These are phyloP conservation scores for Rissa tridactyla DNA, from an alignment of 2,113 vertebrate genomes.

Conservation along the genomic window DNA sequence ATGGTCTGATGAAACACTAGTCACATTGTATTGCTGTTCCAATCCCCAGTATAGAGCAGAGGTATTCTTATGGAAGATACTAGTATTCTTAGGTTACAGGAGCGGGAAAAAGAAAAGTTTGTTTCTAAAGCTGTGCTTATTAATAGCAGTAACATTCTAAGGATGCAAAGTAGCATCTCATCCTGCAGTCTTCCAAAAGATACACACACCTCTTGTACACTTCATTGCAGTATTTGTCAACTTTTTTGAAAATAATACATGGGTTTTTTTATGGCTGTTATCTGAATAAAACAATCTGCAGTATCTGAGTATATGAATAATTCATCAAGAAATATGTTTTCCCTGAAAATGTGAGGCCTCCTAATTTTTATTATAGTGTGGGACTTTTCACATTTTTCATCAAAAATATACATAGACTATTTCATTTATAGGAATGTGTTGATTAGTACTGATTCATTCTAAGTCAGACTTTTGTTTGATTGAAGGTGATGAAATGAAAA, in stretches of 20 bases:
- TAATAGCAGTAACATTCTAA: neutral
- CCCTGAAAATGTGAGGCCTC: neutral
- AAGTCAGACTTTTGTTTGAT: neutral
- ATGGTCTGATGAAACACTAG: neutral
- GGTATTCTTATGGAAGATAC: neutral
- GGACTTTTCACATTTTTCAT: neutral
- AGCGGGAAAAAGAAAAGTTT: neutral
- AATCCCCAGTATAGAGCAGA: neutral
- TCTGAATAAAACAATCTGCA: neutral
- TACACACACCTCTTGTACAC: neutral
- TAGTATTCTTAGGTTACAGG: neutral
- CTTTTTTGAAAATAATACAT: neutral
- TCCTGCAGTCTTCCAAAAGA: neutral
- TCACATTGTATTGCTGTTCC: accelerated
- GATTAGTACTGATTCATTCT: neutral
- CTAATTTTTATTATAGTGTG: neutral
- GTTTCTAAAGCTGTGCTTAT: neutral
- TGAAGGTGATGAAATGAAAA: neutral
- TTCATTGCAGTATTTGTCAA: neutral
- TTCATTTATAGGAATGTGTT: neutral
- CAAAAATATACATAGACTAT: neutral
- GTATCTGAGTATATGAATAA: neutral
- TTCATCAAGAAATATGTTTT: neutral
- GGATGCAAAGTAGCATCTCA: neutral
- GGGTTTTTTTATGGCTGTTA: neutral